phyloP scores from a whole-genome alignment of 2,113 vertebrate genomes.

The Nothoprocta perdicaria region DNA sequence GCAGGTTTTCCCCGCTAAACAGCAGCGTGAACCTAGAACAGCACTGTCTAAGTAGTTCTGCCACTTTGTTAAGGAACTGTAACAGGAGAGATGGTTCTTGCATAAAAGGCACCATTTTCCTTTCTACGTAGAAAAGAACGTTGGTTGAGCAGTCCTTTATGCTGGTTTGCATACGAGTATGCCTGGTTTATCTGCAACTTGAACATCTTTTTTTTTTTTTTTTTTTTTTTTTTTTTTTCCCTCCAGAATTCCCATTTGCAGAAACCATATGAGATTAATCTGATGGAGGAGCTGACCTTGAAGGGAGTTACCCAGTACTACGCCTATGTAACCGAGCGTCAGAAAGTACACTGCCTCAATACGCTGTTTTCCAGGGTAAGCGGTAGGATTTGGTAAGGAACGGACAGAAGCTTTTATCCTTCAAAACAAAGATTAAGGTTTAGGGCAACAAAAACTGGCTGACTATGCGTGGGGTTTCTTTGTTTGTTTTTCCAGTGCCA shows the following conservation, averaged over 20 bases:
- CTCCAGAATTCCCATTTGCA: conserved; percentile 92
- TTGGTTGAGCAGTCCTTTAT: fast-evolving
- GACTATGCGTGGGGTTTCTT: neutral
- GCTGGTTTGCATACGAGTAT: fast-evolving
- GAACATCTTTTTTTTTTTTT: neutral
- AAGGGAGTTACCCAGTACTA: conserved; percentile 99
- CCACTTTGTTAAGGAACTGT: neutral
- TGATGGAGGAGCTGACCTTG: conserved; percentile 98
- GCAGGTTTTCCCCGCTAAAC: neutral
- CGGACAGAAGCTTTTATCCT: neutral
- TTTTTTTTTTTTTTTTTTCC: neutral
- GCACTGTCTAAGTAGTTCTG: neutral
- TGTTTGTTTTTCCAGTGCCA: neutral
- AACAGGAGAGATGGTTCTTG: neutral
- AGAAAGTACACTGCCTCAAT: conserved; percentile 99
- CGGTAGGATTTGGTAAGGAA: neutral
- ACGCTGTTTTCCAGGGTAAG: conserved; percentile 97
- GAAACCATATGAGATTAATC: conserved; percentile 99
- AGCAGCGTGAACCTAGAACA: neutral
- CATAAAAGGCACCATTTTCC: neutral
- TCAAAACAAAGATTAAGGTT: neutral
- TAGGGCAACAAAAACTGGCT: neutral
- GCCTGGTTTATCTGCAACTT: neutral
- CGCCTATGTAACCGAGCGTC: conserved; percentile 97
- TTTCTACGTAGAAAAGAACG: fast-evolving